Evolutionary conservation across 2,797 vertebrate genomes (phyloP), one percentile per base, ranked within the genome.

Genomic region (Bradypodion ventrale): DNA sequence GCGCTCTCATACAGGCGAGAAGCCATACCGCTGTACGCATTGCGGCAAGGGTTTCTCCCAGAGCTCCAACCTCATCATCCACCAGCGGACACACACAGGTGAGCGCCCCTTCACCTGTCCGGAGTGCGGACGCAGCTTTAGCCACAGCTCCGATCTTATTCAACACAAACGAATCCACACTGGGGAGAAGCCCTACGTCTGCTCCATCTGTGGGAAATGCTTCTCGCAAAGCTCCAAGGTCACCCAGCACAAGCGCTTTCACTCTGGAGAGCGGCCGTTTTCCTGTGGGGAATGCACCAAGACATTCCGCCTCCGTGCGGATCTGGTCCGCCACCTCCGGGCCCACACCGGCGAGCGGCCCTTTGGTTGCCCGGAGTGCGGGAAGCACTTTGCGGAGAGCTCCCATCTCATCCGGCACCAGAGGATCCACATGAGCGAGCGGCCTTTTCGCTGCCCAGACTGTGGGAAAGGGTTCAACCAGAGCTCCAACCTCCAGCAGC

Each of bases 401-500:
- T 92, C 91, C 13, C 93, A 94, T 46, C 85, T 94, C 40, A 88
- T 92, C 0, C 91, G 94, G 29, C 94, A 94, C 90, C 93, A 91
- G 83, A 92, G 94, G 82, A 93, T 94, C 82, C 94, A 94, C 84
- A 93, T 92, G 0, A 94, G 94, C 0, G 94, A 94, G 86, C 90
- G 94, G 75, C 94, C 94, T 13, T 94, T 94, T 12, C 87, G 90
- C 68, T 95, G 94, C 12, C 90, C 94, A 73, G 93, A 91, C 49
- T 95, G 94, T 2, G 94, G 94, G 56, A 92, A 94, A 85, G 93
- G 92, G 63, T 95, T 95, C 91, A 92, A 91, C n/a, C 94, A 94
- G 80, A 94, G 93, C 88, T 95, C 94, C 91, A 94, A 95, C 89
- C 88, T 95, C 80, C 89, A 89, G 40, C 91, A 93, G 76, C 94